Evolutionary conservation across 2,113 vertebrate species (phyloP), one percentile per base, ranked within the genome.

Genomic region (Orientallactaga bullata): DNA sequence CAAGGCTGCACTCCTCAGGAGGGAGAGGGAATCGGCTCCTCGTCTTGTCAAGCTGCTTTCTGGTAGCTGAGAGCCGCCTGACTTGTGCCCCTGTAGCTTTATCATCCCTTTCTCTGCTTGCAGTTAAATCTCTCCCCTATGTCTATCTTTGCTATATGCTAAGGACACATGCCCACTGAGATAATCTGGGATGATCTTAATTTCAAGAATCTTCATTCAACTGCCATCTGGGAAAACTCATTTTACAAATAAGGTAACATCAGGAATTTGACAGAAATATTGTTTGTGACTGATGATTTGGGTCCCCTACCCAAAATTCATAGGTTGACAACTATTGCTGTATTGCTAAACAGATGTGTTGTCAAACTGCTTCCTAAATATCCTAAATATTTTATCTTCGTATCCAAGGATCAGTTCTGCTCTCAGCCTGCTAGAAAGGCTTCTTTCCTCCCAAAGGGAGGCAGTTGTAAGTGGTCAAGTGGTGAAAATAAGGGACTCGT

Each of bases 181-280:
- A 85, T 81, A 71, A 88, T 69, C 30, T 84, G 65, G 30, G 28
- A 90, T 74, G 23, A 73, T 42, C 39, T 81, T 26, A 85, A 51
- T 89, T 78, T 85, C 58, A 92, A 92, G 51, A 65, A 80, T 66
- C 79, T 88, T 73, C 90, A 90, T 61, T 84, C 81, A 92, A 92
- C 1, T 81, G 61, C 61, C 74, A 88, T 63, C 68, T 89, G 16
- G 13, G 92, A 92, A 91, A 85, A 18, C 47, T 58, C 32, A 35
- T 78, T 82, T 92, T n/a, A 66, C 63, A 89, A 84, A 55, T 81
- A 82, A 71, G 6, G 23, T 58, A 78, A 72, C 28, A 90, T 42
- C 66, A 85, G 69, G n/a, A 51, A 85, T 55, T 55, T 42, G 30
- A 73, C 10, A 37, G n/a, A 26, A 42, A 39, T 78, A 47, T 26